Conservation (phyloP, 2,797 vertebrate genomes). For the Prionace glauca region DNA sequence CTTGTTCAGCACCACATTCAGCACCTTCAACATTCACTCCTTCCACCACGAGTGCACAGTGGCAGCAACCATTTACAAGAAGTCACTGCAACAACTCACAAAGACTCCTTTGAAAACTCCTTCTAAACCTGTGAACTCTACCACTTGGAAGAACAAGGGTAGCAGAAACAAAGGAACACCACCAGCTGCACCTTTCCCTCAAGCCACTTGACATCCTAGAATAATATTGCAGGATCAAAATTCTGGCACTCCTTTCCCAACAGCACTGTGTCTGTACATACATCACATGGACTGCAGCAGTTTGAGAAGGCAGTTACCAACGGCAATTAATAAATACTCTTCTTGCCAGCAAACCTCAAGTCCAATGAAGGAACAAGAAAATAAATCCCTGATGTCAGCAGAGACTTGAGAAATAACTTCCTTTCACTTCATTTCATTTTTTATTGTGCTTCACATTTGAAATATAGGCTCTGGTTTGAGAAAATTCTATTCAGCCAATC, state of each 20-base stretch:
- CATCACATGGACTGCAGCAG: neutral
- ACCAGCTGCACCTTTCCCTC: neutral
- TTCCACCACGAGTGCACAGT: neutral
- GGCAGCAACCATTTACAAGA: neutral
- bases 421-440: neutral
- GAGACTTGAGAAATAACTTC: neutral
- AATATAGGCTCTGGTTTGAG: neutral
- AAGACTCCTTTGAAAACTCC: neutral
- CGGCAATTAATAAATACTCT: neutral
- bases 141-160: neutral
- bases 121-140: neutral
- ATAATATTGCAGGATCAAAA: neutral
- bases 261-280: neutral
- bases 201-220: neutral
- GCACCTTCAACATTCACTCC: neutral
- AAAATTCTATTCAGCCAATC: neutral
- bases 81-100: neutral
- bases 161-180: neutral
- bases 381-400: neutral
- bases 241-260: neutral
- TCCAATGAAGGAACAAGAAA: neutral
- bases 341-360: neutral
- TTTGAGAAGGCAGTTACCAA: neutral
- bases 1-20: neutral
- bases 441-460: neutral